Evolutionary conservation across 35 echinoderm and acorn worm genomes (phyloP), one percentile per base, ranked within the genome.

Genomic region (Acanthaster planci): DNA sequence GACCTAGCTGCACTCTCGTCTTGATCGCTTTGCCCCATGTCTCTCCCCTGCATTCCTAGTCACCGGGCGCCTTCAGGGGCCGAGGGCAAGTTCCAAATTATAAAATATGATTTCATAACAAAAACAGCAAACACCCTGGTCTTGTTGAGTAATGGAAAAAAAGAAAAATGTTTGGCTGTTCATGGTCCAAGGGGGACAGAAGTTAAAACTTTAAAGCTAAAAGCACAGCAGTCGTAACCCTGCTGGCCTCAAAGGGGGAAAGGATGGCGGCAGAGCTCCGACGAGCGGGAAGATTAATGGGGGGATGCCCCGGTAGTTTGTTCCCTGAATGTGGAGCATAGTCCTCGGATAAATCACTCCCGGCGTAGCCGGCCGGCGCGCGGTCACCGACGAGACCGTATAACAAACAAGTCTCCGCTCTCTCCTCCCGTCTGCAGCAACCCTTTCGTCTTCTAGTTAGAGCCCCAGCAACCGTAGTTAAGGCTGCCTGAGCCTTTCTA

Each of bases 61-160:
- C 7, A 27, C 2, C 10, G 64, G 64, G 14, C 26, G 34, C 26
- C 7, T 34, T 31, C 21, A 67, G 59, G 59, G n/a, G 59, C n/a
- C 5, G 8, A 1, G 26, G 26, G 34, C 64, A 72, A 34, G 7
- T 26, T 72, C 23, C 64, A 36, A 72, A 72, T 34, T 72, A 72
- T 72, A 34, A 72, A 72, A 72, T 72, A 72, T 72, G 64, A 72
- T 72, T 72, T 72, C 64, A 72, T 72, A 72, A 72, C 18, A 72
- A 72, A 68, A 68, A 31, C 19, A 59, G 19, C 16, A 18, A 1
- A n/a, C 56, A 35, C 1, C 22, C 1, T 60, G 6, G 9, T 19
- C 42, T 12, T 6, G 9, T 30, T 30, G 0, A 29, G 0, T 27
- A 72, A 1, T 2, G 9, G 30, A 72, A 29, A 72, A 72, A 72